phyloP scores from a whole-genome alignment of 2,797 vertebrate genomes.

The Halcyon leucocephala region DNA sequence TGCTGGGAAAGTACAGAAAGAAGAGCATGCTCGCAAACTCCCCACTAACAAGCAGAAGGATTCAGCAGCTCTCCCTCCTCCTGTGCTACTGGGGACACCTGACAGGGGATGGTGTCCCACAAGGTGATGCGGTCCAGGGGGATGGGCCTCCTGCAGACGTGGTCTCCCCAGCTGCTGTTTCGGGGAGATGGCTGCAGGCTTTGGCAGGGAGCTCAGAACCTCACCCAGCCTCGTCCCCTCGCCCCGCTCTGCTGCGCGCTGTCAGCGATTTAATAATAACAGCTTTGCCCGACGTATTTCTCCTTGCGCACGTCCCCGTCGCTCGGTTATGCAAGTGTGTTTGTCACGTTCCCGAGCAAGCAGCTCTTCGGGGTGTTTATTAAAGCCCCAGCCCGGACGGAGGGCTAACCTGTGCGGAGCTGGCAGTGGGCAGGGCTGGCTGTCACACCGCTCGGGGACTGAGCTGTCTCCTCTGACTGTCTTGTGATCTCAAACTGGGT shows the following conservation, averaged over 20 bases:
- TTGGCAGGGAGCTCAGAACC: neutral
- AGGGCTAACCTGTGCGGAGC: neutral
- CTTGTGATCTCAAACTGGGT: rapidly evolving
- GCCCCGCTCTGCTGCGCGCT: neutral
- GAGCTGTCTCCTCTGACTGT: neutral
- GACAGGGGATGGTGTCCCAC: rapidly evolving
- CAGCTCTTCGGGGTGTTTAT: neutral
- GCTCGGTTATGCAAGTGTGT: neutral
- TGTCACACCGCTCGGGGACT: neutral
- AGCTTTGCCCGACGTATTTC: neutral
- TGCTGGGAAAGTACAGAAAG: neutral
- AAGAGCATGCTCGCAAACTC: neutral
- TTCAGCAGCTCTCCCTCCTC: neutral
- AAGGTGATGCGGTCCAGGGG: rapidly evolving
- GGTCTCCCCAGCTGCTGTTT: rapidly evolving
- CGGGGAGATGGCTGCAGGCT: neutral
- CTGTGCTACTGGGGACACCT: rapidly evolving
- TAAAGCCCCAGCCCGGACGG: neutral
- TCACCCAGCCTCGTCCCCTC: rapidly evolving
- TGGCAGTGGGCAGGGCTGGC: neutral
- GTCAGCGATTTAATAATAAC: rapidly evolving
- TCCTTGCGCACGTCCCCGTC: neutral
- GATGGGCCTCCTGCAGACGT: rapidly evolving
- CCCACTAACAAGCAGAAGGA: neutral
- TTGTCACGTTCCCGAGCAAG: neutral